Evolutionary conservation across 2,888 invertebrate genomes (phyloP), one percentile per base, ranked within the genome.

Genomic region (Rotaria magnacalcarata): DNA sequence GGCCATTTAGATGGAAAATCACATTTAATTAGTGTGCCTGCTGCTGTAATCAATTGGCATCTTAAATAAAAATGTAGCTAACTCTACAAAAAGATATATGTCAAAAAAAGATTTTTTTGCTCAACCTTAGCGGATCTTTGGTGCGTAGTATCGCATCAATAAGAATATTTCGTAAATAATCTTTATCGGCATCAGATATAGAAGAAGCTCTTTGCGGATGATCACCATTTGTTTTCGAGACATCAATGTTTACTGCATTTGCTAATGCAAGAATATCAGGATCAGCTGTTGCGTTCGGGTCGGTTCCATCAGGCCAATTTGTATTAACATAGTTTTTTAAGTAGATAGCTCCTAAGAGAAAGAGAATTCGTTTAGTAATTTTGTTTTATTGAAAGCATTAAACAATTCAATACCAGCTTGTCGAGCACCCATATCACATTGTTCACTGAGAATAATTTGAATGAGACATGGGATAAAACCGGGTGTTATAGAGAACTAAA

Each of bases 1-100:
- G 97, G 95, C 97, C 97, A 97, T 88, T 95, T 93, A 85, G 94
- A 94, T 8, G 99, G 98, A 91, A 97, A 99, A 91, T 99, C 99
- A 90, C 94, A 93, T 91, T 97, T 97, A 84, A 98, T 95, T 88
- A 99, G 96, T 88, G 94, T 94, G 91, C 95, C 95, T 34, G 97
- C 94, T 91, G 96, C 96, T n/a, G 96, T 94, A 89, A 96, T 95
- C 85, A 99, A 92, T 91, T 98, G 97, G 84, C 95, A 93, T 90
- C 96, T 94, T 56, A 56, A 50, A 19, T 16, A 56, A 47, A 43
- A 52, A 8, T 86, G 27, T 24, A 87, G 19, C 11, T 11, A n/a
- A 27, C 14, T 52, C 14, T 14, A 16, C 16, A 52, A 52, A 52
- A 34, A 34, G 34, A 14, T 52, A 11, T 52, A 52, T 52, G 11